Evolutionary conservation across 2,888 invertebrate genomes (phyloP), one percentile per base, ranked within the genome.

Genomic region (Xestia rhomboidea): DNA sequence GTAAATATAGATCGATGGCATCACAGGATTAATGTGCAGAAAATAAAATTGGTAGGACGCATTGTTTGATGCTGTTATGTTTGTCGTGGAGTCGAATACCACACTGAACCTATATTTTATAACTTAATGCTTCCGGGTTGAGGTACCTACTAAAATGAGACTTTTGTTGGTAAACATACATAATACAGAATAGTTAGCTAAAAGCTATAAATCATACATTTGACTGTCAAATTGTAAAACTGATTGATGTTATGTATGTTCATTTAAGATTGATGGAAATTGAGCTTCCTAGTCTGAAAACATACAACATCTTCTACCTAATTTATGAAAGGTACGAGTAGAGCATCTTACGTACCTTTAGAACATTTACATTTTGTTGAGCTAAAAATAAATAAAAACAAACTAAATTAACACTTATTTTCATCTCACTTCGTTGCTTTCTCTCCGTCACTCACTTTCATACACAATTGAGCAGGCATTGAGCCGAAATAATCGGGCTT

Each of bases 1-100:
- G 64, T 78, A 88, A 79, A 75, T 86, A 77, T 83, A 87, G 77
- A 77, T 57, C 49, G 44, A n/a, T 27, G 15, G 57, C 49, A 68
- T 68, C 70, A 70, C 38, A 51, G 46, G 21, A 64, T 74, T 44
- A 67, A 67, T 44, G 46, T 60, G 18, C 63, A 60, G 63, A 46
- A 60, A 67, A 34, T 57, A 13, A 34, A 70, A 41, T 83, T 51
- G 18, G 46, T 15, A 21, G 30, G 13, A 41, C 49, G 18, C 30
- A 38, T 70, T 70, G 30, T 60, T 60, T 60, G 30, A 60, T 30
- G 30, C 30, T 60, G 15, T 60, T 30, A 13, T 13, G 60, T 27
- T 15, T 63, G 63, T 62, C 34, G 34, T 24, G 11, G 10, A 4
- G 13, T 51, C 11, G 7, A 27, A 7, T 57, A 15, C 7, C 27